phyloP scores from a whole-genome alignment of 2,113 vertebrate genomes.

The Vimba vimba region DNA sequence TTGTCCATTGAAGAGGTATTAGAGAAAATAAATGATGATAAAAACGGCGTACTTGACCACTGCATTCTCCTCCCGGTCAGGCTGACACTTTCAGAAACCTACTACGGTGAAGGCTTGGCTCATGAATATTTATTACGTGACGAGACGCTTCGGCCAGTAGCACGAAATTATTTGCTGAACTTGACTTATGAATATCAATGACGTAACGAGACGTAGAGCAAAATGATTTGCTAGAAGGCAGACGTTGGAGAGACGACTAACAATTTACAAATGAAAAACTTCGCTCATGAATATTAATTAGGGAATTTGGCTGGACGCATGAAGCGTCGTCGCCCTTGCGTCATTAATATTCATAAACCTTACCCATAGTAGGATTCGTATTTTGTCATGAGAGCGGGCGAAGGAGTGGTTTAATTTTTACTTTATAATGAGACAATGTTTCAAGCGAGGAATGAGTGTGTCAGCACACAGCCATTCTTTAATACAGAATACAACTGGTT shows the following conservation, averaged over 20 bases:
- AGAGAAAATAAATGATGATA: background rate
- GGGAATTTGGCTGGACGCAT: too few species aligned
- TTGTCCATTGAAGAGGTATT: background rate
- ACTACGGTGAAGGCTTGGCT: background rate
- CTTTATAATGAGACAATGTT: slow-evolving; percentile 69
- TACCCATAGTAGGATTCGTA: background rate
- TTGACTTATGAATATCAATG: background rate
- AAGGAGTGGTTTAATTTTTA: slow-evolving; percentile 38
- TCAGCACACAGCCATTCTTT: background rate
- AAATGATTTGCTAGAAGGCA: background rate
- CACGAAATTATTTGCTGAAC: background rate
- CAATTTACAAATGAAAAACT: background rate
- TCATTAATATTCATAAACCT: background rate
- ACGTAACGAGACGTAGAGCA: background rate
- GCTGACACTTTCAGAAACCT: background rate
- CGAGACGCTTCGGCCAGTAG: background rate
- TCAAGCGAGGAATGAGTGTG: background rate
- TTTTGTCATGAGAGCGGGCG: background rate
- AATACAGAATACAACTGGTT: background rate
- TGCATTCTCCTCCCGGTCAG: slow-evolving; percentile 33
- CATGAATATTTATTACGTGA: slow-evolving; percentile 28
- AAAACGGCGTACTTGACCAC: slow-evolving; percentile 3
- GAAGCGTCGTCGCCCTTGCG: background rate
- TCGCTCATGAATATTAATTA: slow-evolving; percentile 1
- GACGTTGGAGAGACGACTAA: too few species aligned